Percentiles rank a stretch among this genome's conserved stretches.
Evolutionary conservation across 2,113 vertebrate species (phyloP).

Genomic region (Geococcyx californianus): DNA sequence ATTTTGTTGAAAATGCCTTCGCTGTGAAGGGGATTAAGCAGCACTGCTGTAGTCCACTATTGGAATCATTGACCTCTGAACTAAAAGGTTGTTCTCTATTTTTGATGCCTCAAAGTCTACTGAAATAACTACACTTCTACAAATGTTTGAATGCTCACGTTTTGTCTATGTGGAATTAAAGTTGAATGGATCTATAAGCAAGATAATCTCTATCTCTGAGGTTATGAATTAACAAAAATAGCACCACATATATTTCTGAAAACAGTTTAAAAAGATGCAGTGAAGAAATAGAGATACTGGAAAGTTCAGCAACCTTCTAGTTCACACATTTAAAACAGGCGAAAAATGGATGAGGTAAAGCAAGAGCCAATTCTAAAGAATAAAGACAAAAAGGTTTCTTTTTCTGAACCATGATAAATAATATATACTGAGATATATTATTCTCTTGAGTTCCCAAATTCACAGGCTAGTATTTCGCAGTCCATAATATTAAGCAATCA

Average conservation of each 20-base stretch:
- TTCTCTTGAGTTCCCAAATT: neutral
- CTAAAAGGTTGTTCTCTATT: fast-evolving
- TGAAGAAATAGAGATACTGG: neutral
- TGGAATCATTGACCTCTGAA: neutral
- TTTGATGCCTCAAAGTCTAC: neutral
- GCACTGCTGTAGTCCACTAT: fast-evolving
- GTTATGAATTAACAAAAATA: neutral
- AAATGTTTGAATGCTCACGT: neutral
- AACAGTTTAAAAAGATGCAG: neutral
- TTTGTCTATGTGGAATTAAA: neutral
- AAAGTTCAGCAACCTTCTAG: neutral
- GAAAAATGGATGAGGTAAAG: neutral
- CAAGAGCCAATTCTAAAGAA: neutral
- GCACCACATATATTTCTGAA: neutral
- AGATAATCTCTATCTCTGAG: neutral
- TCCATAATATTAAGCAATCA: neutral
- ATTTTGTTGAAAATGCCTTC: neutral
- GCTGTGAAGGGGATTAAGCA: neutral
- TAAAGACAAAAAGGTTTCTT: neutral
- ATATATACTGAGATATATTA: neutral
- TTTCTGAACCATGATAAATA: neutral
- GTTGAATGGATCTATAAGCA: neutral
- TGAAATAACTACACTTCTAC: neutral
- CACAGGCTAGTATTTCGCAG: neutral
- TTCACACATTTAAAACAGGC: neutral